Evolutionary conservation across 2,888 invertebrate species (phyloP).

Genomic region (Agriopis aurantiaria): DNA sequence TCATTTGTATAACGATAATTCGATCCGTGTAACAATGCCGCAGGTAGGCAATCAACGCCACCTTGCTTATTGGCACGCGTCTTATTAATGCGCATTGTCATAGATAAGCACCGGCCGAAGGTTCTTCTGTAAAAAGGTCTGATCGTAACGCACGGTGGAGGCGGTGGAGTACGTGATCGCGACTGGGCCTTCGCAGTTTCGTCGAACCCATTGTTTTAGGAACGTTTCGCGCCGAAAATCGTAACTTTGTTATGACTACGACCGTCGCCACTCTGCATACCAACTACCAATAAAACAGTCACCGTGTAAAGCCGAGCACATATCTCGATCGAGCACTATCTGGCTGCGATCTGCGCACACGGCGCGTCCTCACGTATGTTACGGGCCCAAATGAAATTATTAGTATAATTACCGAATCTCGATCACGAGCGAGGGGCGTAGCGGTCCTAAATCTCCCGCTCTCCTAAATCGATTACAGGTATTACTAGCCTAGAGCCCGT

Average conservation of each 20-base stretch:
- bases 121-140: slow-evolving; percentile 65
- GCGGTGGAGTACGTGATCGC: slow-evolving; percentile 60
- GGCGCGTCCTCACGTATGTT: slow-evolving; percentile 66
- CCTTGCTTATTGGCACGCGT: slow-evolving; percentile 58
- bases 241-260: slow-evolving; percentile 67
- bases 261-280: slow-evolving; percentile 50
- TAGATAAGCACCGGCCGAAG: slow-evolving; percentile 61
- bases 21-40: slow-evolving; percentile 57
- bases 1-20: slow-evolving; percentile 58
- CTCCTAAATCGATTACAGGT: slow-evolving; percentile 81
- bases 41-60: slow-evolving; percentile 53
- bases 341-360: slow-evolving; percentile 55
- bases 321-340: slow-evolving; percentile 47
- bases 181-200: slow-evolving; percentile 48
- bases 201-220: slow-evolving; percentile 66
- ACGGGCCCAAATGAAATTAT: slow-evolving; percentile 77
- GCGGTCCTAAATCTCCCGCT: slow-evolving; percentile 76
- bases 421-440: slow-evolving; percentile 75
- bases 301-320: slow-evolving; percentile 51
- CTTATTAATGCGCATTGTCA: slow-evolving; percentile 56
- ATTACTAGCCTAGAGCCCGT: slow-evolving; percentile 75
- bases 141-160: slow-evolving; percentile 45
- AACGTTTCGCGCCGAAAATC: slow-evolving; percentile 60
- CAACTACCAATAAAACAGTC: slow-evolving; percentile 50
- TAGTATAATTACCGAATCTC: slow-evolving; percentile 82